Percentiles rank a stretch among this genome's conserved stretches.
Conservation (phyloP, 53 echinoderm and acorn worm species). For the Antedon mediterranea region DNA sequence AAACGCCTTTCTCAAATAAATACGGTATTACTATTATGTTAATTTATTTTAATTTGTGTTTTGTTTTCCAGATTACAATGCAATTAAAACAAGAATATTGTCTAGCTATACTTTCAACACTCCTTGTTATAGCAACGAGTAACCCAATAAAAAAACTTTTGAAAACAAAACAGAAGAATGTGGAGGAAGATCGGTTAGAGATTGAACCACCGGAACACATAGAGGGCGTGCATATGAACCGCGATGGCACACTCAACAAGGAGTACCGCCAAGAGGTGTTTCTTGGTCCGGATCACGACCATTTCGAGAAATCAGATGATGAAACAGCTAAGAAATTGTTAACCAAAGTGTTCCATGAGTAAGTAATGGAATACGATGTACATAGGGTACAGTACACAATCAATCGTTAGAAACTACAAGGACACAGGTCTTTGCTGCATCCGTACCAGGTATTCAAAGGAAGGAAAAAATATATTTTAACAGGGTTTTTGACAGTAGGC, state of each 20-base stretch:
- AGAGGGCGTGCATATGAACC: constrained; percentile 69
- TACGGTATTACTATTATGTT: too few relatives aligned
- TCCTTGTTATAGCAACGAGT: background rate
- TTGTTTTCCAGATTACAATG: background rate
- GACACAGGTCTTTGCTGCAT: too few relatives aligned
- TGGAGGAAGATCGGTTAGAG: constrained; percentile 2
- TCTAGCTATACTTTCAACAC: background rate
- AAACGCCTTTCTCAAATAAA: too few relatives aligned
- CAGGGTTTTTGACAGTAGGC: too few relatives aligned
- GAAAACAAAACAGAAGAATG: background rate
- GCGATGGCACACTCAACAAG: constrained; percentile 73
- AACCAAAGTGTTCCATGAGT: constrained; percentile 69
- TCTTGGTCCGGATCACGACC: constrained; percentile 79
- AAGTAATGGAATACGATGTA: too few relatives aligned
- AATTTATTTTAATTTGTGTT: too few relatives aligned
- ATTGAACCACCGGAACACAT: constrained; percentile 68
- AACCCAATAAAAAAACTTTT: background rate
- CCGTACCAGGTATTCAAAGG: too few relatives aligned
- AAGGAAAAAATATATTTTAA: too few relatives aligned
- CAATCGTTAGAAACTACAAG: too few relatives aligned
- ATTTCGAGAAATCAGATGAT: constrained; percentile 66
- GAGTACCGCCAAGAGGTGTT: constrained; percentile 84
- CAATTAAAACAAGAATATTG: background rate
- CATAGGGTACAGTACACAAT: too few relatives aligned
- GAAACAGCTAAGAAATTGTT: constrained; percentile 57